Evolutionary conservation across 2,888 invertebrate genomes (phyloP), one percentile per base, ranked within the genome.

Genomic region (Eledona agricola): DNA sequence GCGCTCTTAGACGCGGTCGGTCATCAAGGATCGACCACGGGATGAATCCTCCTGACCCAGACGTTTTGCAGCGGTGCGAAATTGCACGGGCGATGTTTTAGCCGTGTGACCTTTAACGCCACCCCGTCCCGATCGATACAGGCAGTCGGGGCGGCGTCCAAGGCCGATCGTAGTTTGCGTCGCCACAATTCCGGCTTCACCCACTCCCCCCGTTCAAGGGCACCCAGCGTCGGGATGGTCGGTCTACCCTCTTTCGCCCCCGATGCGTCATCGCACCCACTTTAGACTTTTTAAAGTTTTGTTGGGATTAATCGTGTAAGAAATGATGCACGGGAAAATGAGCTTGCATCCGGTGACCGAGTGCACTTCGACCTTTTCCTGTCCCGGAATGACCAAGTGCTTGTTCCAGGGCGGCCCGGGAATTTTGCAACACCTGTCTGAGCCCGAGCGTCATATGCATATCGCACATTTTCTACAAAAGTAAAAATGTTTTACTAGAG

Each of bases 81-180:
- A 43, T 31, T 43, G 22, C 17, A 42, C 26, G 13, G 50, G 32
- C 40, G 25, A 51, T 51, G 51, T 43, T 51, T 51, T 51, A 26
- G 47, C 54, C 40, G 29, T 51, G 47, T 51, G 56, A 56, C 56
- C 56, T 56, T 56, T 56, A 52, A 43, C 42, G 50, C 49, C 42
- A 56, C 56, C 52, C 37, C 15, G 37, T 40, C 46, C 51, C 12
- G 56, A 56, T 56, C 56, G 56, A 56, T 56, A 56, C 49, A 56
- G 50, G 56, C 56, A 57, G 55, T 55, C 57, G 59, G 60, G 58
- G 62, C 60, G 60, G 57, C 59, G 58, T 60, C 60, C 63, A 63
- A 63, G 63, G 63, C 56, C 59, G 58, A 53, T 60, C 51, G 43
- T 57, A 49, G 56, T 55, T 51, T 52, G 58, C 62, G 60, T 55